phyloP scores from a whole-genome alignment of 1,140 invertebrate genomes.

The Telenomus remus region DNA sequence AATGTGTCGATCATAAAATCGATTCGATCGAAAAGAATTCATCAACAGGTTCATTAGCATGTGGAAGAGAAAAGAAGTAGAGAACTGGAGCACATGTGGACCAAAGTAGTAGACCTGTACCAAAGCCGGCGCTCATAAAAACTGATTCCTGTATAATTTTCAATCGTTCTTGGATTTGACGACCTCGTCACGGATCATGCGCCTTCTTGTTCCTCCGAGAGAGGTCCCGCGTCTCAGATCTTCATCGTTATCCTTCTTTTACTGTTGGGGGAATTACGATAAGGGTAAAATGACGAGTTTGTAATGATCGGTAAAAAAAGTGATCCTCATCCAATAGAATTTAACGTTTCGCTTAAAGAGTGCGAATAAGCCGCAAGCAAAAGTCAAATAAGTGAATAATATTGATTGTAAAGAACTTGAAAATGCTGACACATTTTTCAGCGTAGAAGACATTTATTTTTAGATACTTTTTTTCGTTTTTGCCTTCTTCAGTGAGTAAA shows the following conservation, averaged over 20 bases:
- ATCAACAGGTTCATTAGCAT: conserved; percentile 28
- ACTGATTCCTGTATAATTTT: conserved; percentile 77
- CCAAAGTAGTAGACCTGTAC: conserved; percentile 57
- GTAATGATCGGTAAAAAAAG: conserved; percentile 76
- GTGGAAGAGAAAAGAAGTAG: conserved; percentile 17
- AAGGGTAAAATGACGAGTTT: conserved; percentile 75
- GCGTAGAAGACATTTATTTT: too few relatives aligned
- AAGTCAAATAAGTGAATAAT: conserved; percentile 51
- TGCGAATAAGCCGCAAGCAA: conserved; percentile 29
- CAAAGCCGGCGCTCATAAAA: conserved; percentile 72
- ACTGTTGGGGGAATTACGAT: conserved; percentile 67
- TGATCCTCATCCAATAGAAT: conserved; percentile 72
- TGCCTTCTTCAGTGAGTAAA: neutral
- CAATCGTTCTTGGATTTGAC: conserved; percentile 75
- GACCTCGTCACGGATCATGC: conserved; percentile 70
- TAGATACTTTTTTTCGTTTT: too few relatives aligned
- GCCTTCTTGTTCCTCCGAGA: conserved; percentile 33
- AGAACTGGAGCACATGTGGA: conserved; percentile 40
- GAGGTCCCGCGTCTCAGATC: conserved; percentile 25
- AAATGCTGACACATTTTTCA: neutral
- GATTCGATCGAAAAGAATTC: conserved; percentile 26
- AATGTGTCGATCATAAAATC: too few relatives aligned
- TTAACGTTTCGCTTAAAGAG: conserved; percentile 45
- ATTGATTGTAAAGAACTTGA: conserved; percentile 14
- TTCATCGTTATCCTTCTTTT: conserved; percentile 45